Conservation (phyloP, 2,888 invertebrate species). For the Julus scandinavius region DNA sequence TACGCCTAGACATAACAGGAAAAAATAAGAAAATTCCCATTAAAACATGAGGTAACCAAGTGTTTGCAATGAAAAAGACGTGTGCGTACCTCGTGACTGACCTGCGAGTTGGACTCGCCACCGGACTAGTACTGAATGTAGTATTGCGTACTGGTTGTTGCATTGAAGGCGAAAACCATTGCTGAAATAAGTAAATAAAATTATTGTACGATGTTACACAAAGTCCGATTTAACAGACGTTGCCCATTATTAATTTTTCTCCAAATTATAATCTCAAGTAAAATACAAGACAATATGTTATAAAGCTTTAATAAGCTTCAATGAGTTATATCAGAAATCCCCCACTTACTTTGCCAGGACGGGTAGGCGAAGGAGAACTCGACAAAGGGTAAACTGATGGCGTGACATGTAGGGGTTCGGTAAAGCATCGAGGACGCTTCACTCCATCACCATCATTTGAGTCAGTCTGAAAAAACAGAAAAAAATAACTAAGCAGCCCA, state of each 20-base stretch:
- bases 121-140: slow-evolving; percentile 70
- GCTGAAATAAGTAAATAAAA: slow-evolving; percentile 63
- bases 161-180: slow-evolving; percentile 72
- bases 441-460: slow-evolving; percentile 51
- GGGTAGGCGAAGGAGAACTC: slow-evolving; percentile 66
- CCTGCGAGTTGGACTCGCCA: slow-evolving; percentile 87
- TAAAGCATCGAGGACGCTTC: slow-evolving; percentile 64
- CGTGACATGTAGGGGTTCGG: slow-evolving; percentile 65
- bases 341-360: slow-evolving; percentile 61
- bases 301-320: too few species aligned
- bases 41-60: background rate
- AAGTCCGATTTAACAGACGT: too few species aligned
- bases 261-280: too few species aligned
- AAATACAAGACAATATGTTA: too few species aligned
- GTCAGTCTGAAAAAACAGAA: slow-evolving; percentile 43
- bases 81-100: slow-evolving; percentile 73
- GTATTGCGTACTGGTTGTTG: slow-evolving; percentile 69
- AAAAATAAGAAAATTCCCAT: slow-evolving; percentile 58
- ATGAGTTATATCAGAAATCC: background rate
- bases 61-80: background rate
- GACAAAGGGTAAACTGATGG: slow-evolving; percentile 63
- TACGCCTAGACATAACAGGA: slow-evolving; percentile 70
- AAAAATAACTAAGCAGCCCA: background rate
- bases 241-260: too few species aligned
- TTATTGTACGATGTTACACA: background rate